Evolutionary conservation across 2,888 invertebrate species (phyloP), one percentile per base, ranked within the genome.

Genomic region (Microctonus aethiopoides): DNA sequence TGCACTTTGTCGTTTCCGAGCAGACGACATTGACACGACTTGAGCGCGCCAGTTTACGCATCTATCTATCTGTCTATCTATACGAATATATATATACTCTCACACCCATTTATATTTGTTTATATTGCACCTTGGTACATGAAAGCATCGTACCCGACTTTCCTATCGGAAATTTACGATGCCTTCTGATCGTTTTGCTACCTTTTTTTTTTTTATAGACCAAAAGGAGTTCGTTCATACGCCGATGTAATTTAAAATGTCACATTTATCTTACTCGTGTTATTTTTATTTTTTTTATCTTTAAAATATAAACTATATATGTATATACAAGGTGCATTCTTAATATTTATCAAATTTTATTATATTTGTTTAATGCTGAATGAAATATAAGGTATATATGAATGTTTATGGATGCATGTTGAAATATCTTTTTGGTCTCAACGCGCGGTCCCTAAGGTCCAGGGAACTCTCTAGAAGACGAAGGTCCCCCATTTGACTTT

Each of bases 401-500:
- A 41, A 1, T 39, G n/a, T n/a, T 29, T 29, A 46, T 46, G 16
- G 7, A 16, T 46, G 46, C 46, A 46, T 46, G 46, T 39, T 32
- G 22, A 22, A 60, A 60, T 39, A 36, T 60, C 36, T 60, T 39
- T 24, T 24, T 13, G 13, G 20, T 24, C 22, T 20, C 20, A 16
- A 60, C 13, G n/a, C 13, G n/a, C n/a, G 60, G 20, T 22, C 60
- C 20, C 20, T 39, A 20, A 60, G 62, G 24, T 62, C 46, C 62
- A 29, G 46, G 46, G 29, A 22, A 22, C 10, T 26, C 46, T n/a
- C 24, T 39, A 62, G 46, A 56, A 59, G 68, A 56, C 16, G 63
- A 69, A 64, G 64, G 63, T 64, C 68, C 41, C 64, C 46, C 64
- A 34, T 16, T n/a, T 70, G 69, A 70, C 69, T 65, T 65, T 70